Conservation (phyloP, 2,113 vertebrate genomes). For the Phyllostomus hastatus region DNA sequence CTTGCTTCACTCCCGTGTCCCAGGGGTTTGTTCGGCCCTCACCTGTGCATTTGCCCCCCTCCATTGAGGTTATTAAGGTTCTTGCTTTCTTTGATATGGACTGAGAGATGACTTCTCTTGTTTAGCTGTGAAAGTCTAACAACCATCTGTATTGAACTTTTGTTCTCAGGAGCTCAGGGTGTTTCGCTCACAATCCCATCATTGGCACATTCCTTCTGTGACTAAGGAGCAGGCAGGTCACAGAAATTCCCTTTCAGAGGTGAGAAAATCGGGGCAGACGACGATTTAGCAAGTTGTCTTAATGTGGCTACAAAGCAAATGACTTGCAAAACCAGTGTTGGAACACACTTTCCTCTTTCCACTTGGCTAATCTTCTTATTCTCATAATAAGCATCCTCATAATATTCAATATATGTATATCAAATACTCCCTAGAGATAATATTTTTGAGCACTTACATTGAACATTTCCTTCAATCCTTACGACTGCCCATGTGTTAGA, state of each 20-base stretch:
- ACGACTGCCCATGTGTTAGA: neutral
- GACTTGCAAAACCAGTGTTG: neutral
- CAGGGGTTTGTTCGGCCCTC: neutral
- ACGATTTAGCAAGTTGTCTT: slow-evolving; percentile 55
- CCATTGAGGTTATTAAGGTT: neutral
- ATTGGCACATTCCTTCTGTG: slow-evolving; percentile 23
- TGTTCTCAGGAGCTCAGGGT: neutral
- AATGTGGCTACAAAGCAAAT: neutral
- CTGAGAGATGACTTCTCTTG: neutral
- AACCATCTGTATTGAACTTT: neutral
- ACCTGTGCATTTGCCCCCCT: neutral
- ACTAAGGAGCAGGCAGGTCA: neutral
- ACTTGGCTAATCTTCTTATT: neutral
- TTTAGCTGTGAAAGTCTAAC: neutral
- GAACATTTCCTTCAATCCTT: neutral
- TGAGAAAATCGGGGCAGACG: slow-evolving; percentile 23
- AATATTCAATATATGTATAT: neutral
- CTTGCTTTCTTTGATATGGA: neutral
- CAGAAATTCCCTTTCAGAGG: slow-evolving; percentile 50
- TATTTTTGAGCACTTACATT: neutral
- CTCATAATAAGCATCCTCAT: neutral
- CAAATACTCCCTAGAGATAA: neutral
- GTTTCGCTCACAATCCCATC: neutral
- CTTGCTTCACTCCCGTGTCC: neutral
- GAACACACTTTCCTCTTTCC: neutral